These are phyloP conservation scores for Helicolenus hilgendorfi DNA, from an alignment of 2,797 vertebrate species.

Conservation along the genomic window DNA sequence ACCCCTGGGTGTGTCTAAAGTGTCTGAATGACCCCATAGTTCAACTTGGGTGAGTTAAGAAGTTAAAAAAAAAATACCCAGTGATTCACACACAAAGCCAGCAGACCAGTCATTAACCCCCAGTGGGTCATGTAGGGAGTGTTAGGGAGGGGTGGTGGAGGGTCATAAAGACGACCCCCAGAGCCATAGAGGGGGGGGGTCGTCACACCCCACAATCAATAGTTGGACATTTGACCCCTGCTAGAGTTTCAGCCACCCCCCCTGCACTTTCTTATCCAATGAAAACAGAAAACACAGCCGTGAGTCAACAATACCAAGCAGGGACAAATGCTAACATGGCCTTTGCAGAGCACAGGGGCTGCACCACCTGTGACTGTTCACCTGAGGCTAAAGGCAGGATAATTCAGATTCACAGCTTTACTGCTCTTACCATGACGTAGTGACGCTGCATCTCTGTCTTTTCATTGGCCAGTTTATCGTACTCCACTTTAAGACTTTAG, in stretches of 20 bases:
- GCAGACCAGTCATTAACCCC: slow-evolving; percentile 78
- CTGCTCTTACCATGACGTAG: slow-evolving; percentile 95
- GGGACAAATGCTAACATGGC: slow-evolving; percentile 52
- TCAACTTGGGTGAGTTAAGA: slow-evolving; percentile 41
- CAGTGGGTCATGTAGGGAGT: slow-evolving; percentile 67
- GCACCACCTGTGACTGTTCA: slow-evolving; percentile 78
- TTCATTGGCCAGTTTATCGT: slow-evolving; percentile 97
- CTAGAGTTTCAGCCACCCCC: slow-evolving; percentile 65
- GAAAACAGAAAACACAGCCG: slow-evolving; percentile 70
- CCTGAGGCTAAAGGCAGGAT: slow-evolving; percentile 75
- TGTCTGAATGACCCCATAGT: slow-evolving; percentile 3
- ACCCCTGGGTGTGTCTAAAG: slow-evolving; percentile 44
- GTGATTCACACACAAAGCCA: slow-evolving; percentile 71
- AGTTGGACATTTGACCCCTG: slow-evolving; percentile 80
- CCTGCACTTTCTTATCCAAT: slow-evolving; percentile 63
- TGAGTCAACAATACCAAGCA: slow-evolving; percentile 56
- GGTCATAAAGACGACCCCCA: slow-evolving; percentile 74
- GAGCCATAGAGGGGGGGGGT: slow-evolving; percentile 45
- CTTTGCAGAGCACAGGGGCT: slow-evolving; percentile 31
- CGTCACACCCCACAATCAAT: slow-evolving; percentile 80
- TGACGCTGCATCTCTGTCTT: slow-evolving; percentile 99
- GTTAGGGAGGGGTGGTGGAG: slow-evolving; percentile 35
- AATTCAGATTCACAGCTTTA: slow-evolving; percentile 49
- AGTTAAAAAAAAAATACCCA: slow-evolving; percentile 23
- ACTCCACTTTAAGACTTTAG: slow-evolving; percentile 96